Evolutionary conservation across 2,797 vertebrate genomes (phyloP).

Genomic region (Eutrigla gurnardus): DNA sequence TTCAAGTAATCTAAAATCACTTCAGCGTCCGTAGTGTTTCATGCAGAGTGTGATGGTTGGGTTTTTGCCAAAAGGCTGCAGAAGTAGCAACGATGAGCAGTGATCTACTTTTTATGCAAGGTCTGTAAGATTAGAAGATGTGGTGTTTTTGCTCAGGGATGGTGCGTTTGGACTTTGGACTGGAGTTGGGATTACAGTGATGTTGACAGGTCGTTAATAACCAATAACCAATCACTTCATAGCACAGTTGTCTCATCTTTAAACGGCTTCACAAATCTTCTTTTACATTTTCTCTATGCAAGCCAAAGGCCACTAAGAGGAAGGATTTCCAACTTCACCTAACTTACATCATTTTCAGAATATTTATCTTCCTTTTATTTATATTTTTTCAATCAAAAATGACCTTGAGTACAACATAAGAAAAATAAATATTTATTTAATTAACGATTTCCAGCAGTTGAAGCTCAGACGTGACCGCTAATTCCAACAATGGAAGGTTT

Average conservation of each 20-base stretch:
- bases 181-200: background rate
- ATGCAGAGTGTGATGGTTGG: background rate
- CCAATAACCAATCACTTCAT: constrained; percentile 11
- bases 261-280: background rate
- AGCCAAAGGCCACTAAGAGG: constrained; percentile 45
- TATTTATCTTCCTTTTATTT: constrained; percentile 25
- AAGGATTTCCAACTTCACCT: constrained; percentile 1
- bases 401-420: background rate
- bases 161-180: constrained; percentile 6
- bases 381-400: constrained; percentile 32
- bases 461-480: constrained; percentile 31
- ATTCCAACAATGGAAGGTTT: constrained; percentile 7
- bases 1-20: constrained; percentile 9
- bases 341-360: constrained; percentile 37
- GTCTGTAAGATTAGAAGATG: constrained; percentile 11
- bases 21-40: background rate
- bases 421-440: constrained; percentile 2
- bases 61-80: constrained; percentile 22
- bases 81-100: constrained; percentile 16
- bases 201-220: constrained; percentile 10
- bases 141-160: constrained; percentile 45
- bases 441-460: constrained; percentile 13
- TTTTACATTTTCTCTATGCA: constrained; percentile 61
- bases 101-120: constrained; percentile 33
- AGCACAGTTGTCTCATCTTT: constrained; percentile 35